phyloP scores from a whole-genome alignment of 2,888 invertebrate species.

The Lysandra coridon region DNA sequence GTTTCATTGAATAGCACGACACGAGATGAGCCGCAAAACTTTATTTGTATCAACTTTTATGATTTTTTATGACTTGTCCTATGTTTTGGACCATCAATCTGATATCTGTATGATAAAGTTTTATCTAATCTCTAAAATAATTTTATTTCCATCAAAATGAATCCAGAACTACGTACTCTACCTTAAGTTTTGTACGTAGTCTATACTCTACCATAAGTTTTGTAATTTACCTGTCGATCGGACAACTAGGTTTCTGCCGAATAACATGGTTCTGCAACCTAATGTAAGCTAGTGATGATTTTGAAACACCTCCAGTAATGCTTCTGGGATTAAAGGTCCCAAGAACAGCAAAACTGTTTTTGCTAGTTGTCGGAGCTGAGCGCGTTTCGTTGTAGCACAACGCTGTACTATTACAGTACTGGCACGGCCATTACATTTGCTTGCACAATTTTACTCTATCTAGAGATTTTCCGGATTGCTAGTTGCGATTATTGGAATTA shows the following conservation, averaged over 20 bases:
- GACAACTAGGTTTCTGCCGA: background rate
- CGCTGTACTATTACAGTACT: constrained; percentile 34
- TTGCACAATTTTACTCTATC: constrained; percentile 29
- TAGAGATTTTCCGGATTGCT: background rate
- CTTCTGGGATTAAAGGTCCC: constrained; percentile 48
- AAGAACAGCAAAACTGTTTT: constrained; percentile 49
- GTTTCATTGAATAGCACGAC: background rate
- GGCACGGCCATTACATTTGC: background rate
- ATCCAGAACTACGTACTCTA: no score
- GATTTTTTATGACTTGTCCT: no score
- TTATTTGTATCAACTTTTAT: no score
- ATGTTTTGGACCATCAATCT: no score
- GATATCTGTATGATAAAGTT: no score
- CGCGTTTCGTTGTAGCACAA: constrained; percentile 50
- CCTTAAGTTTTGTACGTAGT: no score
- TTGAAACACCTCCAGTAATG: constrained; percentile 37
- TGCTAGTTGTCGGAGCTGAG: constrained; percentile 48
- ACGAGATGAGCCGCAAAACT: no score
- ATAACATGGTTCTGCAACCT: background rate
- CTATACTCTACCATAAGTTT: background rate
- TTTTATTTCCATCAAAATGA: no score
- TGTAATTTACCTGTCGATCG: background rate
- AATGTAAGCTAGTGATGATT: background rate
- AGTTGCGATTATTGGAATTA: background rate
- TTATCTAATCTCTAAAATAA: no score